phyloP scores from a whole-genome alignment of 1,140 invertebrate genomes.

The Drosophila micromelanica region DNA sequence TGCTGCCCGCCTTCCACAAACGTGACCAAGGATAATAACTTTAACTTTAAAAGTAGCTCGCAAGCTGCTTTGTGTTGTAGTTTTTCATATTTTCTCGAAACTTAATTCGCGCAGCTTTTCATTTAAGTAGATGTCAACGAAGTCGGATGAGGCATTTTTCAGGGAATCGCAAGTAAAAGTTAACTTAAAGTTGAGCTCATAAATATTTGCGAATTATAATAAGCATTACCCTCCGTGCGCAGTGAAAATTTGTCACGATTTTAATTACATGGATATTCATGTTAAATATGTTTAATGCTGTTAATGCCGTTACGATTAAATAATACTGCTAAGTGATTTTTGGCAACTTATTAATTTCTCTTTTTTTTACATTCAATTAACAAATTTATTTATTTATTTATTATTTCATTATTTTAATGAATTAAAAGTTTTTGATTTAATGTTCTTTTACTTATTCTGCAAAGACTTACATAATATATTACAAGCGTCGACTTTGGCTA shows the following conservation, averaged over 20 bases:
- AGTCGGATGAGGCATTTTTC: not conserved
- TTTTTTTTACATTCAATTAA: no score
- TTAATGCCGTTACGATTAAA: not conserved
- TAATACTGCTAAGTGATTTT: not conserved
- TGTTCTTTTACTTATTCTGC: no score
- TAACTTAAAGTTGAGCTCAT: conserved; percentile 11
- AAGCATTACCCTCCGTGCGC: not conserved
- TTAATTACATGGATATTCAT: not conserved
- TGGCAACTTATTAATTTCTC: not conserved
- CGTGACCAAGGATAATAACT: conserved; percentile 63
- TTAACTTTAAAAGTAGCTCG: conserved; percentile 77
- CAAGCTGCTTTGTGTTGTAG: conserved; percentile 69
- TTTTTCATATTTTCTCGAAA: conserved; percentile 30
- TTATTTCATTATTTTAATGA: no score
- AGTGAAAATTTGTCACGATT: conserved; percentile 5
- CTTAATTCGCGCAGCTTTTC: not conserved
- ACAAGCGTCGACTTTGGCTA: no score
- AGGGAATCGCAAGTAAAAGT: conserved; percentile 1
- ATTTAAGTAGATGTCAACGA: conserved; percentile 1
- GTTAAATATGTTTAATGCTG: not conserved
- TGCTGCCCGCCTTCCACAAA: conserved; percentile 6
- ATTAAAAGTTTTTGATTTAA: no score
- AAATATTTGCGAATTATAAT: conserved; percentile 20
- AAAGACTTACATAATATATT: no score
- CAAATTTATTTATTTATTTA: no score